phyloP scores from a whole-genome alignment of 2,888 invertebrate genomes.

The Auanema sp. region DNA sequence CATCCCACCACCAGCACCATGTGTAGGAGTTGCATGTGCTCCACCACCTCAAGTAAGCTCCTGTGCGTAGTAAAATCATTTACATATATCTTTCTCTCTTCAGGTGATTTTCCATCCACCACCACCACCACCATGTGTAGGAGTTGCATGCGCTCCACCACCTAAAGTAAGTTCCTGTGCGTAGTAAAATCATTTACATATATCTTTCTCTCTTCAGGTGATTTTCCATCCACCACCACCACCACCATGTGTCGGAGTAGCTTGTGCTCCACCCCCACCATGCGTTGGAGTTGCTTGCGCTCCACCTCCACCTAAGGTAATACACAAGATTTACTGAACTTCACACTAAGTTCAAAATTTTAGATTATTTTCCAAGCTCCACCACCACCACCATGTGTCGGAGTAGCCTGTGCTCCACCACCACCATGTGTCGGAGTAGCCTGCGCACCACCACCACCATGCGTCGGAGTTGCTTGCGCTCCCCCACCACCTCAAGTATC shows the following conservation, averaged over 20 bases:
- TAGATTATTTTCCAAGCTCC: conserved; percentile 4
- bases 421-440: conserved; percentile 5
- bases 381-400: conserved; percentile 11
- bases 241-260: conserved; percentile 13
- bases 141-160: conserved; percentile 3
- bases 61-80: background rate
- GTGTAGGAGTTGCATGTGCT: background rate
- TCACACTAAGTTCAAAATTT: no score
- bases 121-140: background rate
- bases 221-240: conserved; percentile 5
- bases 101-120: no score
- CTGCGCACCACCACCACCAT: no score
- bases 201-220: background rate
- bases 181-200: background rate
- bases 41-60: background rate
- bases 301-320: conserved; percentile 16
- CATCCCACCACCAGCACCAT: background rate
- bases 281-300: conserved; percentile 4
- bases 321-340: no score
- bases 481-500: conserved; percentile 10
- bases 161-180: background rate
- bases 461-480: background rate
- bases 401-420: conserved; percentile 16
- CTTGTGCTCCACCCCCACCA: conserved; percentile 15
- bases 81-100: background rate